Percentiles rank a stretch among this genome's conserved stretches.
These are phyloP conservation scores for Scylla paramamosain DNA, from an alignment of 1,140 invertebrate genomes.

Conservation along the genomic window DNA sequence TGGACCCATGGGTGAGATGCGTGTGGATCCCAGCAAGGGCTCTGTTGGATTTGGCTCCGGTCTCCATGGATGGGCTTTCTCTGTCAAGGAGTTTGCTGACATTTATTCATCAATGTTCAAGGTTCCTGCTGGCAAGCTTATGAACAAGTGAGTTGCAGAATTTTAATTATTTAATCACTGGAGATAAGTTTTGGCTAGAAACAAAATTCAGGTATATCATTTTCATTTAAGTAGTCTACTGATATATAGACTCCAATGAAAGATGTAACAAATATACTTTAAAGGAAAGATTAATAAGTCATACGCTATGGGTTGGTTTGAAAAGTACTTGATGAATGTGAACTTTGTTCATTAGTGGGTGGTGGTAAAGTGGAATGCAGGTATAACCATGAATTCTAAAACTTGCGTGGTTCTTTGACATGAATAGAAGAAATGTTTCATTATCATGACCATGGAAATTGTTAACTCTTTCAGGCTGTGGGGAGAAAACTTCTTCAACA, in stretches of 20 bases:
- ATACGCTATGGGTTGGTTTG: no score
- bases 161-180: slow-evolving; percentile 4
- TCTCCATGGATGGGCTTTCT: slow-evolving; percentile 99
- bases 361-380: no score
- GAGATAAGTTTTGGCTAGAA: not conserved
- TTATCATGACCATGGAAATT: not conserved
- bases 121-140: slow-evolving; percentile 97
- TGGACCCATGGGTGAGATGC: slow-evolving; percentile 99
- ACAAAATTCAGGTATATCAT: no score
- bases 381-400: no score
- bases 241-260: no score
- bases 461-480: slow-evolving; percentile 84
- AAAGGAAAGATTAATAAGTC: no score
- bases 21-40: slow-evolving; percentile 97
- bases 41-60: slow-evolving; percentile 99
- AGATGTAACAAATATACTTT: no score
- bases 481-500: slow-evolving; percentile 99
- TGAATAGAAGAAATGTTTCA: not conserved
- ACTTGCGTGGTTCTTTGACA: no score
- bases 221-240: no score
- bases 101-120: slow-evolving; percentile 99
- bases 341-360: no score
- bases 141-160: slow-evolving; percentile 86
- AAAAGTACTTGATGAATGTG: no score
- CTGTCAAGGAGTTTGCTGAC: slow-evolving; percentile 99